Evolutionary conservation across 1,140 invertebrate species (phyloP).

Genomic region (Drosophila burlai): DNA sequence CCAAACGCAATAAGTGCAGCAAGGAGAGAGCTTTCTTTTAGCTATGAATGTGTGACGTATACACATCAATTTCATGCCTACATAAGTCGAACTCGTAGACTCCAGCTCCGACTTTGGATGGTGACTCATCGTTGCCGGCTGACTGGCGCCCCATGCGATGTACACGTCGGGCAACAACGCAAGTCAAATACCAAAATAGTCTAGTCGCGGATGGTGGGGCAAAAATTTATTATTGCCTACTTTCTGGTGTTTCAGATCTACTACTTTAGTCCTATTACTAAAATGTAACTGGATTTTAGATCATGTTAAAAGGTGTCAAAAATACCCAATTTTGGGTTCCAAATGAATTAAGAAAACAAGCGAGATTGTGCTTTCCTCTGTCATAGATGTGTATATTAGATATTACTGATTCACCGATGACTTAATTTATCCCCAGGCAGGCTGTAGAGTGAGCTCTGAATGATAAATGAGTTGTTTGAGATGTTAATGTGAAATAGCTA

Average conservation of each 20-base stretch:
- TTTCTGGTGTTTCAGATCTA: constrained; percentile 47
- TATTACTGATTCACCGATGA: constrained; percentile 4
- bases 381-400: background rate
- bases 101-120: constrained; percentile 20
- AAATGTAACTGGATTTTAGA: background rate
- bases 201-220: background rate
- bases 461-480: constrained; percentile 1
- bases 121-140: constrained; percentile 70
- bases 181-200: constrained; percentile 13
- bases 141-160: constrained; percentile 66
- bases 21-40: background rate
- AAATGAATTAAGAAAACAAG: background rate
- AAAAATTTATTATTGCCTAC: constrained; percentile 60
- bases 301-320: background rate
- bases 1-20: constrained; percentile 16
- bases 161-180: constrained; percentile 21
- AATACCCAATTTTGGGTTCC: too few species aligned
- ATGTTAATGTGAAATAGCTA: background rate
- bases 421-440: constrained; percentile 1
- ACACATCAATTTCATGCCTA: constrained; percentile 59
- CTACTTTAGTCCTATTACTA: constrained; percentile 13
- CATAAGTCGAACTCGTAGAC: background rate
- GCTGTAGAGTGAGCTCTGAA: background rate
- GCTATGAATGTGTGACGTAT: constrained; percentile 9
- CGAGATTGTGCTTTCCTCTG: background rate